phyloP scores from a whole-genome alignment of 2,113 vertebrate species.

The Spermophilus dauricus region DNA sequence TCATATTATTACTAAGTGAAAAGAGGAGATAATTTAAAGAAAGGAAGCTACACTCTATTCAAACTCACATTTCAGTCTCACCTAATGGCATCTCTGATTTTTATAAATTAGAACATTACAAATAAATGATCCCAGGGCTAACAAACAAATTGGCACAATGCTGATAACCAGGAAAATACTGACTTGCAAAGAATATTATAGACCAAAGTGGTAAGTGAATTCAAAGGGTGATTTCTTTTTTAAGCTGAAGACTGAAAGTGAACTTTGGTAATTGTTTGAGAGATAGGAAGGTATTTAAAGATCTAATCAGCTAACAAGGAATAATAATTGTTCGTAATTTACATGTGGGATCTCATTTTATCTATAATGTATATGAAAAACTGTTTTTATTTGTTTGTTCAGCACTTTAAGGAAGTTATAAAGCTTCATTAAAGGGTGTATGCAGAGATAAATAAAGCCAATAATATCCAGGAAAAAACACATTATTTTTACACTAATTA shows the following conservation, averaged over 20 bases:
- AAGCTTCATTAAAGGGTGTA: constrained; percentile 64
- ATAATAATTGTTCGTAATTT: constrained; percentile 21
- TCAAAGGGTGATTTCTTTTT: constrained; percentile 46
- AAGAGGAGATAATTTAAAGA: not conserved
- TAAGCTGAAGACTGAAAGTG: not conserved
- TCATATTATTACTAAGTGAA: not conserved
- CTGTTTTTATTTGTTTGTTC: not conserved
- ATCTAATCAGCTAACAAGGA: constrained; percentile 9
- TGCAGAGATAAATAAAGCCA: not conserved
- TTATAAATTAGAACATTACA: not conserved
- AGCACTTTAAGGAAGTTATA: constrained; percentile 30
- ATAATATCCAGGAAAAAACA: not conserved
- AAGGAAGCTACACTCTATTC: not conserved
- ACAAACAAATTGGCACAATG: not conserved
- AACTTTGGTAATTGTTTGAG: constrained; percentile 38
- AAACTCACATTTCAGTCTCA: not conserved
- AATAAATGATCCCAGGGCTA: not conserved
- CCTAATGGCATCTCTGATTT: not conserved
- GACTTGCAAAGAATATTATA: not conserved
- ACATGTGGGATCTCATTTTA: constrained; percentile 52
- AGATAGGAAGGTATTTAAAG: constrained; percentile 6
- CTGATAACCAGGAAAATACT: not conserved
- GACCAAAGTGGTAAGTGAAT: not conserved
- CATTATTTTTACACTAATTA: not conserved
- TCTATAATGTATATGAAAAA: constrained; percentile 30